phyloP scores from a whole-genome alignment of 1,140 invertebrate species.

The Neuroterus valhalla region DNA sequence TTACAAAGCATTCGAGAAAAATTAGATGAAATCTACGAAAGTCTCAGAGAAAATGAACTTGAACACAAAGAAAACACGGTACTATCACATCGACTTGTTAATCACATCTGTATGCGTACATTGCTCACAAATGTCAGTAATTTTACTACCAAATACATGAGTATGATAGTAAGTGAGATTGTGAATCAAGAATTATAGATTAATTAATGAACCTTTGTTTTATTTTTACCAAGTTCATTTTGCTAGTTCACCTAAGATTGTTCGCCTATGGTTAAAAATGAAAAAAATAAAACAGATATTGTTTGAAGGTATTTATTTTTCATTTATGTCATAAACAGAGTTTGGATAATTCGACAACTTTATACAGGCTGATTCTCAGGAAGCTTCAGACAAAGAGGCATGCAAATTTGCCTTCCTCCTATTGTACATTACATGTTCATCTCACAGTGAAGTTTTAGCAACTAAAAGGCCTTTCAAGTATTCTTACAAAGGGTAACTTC shows the following conservation, averaged over 20 bases:
- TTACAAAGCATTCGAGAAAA: too few species aligned
- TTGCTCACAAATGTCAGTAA: too few species aligned
- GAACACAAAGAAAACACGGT: constrained; percentile 40
- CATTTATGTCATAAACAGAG: constrained; percentile 49
- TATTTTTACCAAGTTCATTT: too few species aligned
- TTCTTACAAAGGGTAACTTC: not conserved
- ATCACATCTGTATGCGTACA: constrained; percentile 37
- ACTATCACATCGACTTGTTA: constrained; percentile 55
- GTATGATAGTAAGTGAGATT: too few species aligned
- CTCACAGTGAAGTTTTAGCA: constrained; percentile 11
- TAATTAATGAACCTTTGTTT: too few species aligned
- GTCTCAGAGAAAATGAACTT: constrained; percentile 44
- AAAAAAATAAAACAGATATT: not conserved
- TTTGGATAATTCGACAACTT: constrained; percentile 24
- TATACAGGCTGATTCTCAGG: constrained; percentile 15
- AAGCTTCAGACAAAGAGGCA: constrained; percentile 2
- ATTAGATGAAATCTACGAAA: not conserved
- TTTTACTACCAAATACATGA: too few species aligned
- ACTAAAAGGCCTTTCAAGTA: constrained; percentile 16
- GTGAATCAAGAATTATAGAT: too few species aligned
- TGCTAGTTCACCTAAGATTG: too few species aligned
- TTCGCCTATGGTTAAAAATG: too few species aligned
- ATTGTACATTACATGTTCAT: not conserved
- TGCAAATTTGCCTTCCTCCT: not conserved
- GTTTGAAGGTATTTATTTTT: constrained; percentile 60